phyloP scores from a whole-genome alignment of 2,797 vertebrate species.

The Pogoniulus pusillus region DNA sequence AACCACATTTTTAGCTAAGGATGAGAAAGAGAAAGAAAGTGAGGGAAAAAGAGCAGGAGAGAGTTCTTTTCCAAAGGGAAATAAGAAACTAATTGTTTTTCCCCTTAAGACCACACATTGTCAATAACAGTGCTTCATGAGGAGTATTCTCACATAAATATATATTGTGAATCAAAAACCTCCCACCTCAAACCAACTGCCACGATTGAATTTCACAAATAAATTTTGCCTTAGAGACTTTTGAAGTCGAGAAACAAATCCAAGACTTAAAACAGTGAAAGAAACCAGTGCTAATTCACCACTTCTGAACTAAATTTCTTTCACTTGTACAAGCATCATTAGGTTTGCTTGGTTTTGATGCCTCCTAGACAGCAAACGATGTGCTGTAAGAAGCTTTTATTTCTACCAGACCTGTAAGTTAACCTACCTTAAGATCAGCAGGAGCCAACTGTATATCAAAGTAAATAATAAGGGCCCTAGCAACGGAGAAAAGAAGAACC shows the following conservation, averaged over 20 bases:
- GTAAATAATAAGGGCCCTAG: neutral
- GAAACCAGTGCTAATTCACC: neutral
- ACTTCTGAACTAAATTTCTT: neutral
- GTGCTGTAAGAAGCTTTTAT: neutral
- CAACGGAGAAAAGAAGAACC: neutral
- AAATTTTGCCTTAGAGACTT: neutral
- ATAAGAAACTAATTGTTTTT: constrained; percentile 23
- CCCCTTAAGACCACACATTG: neutral
- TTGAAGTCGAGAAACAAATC: neutral
- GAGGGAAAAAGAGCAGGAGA: neutral
- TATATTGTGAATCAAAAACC: neutral
- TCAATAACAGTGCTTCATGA: neutral
- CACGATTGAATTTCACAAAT: neutral
- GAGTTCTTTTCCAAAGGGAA: neutral
- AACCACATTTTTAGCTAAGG: neutral
- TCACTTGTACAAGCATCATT: neutral
- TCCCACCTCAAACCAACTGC: neutral
- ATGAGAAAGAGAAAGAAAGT: neutral
- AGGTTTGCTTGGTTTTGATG: neutral
- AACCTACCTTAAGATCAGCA: neutral
- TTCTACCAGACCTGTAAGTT: neutral
- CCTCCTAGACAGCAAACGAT: neutral
- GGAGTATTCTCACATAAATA: neutral
- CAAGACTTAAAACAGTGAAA: neutral
- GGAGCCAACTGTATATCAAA: neutral